These are phyloP conservation scores for Eremophila alpestris DNA, from an alignment of 2,797 vertebrate species.

Conservation along the genomic window DNA sequence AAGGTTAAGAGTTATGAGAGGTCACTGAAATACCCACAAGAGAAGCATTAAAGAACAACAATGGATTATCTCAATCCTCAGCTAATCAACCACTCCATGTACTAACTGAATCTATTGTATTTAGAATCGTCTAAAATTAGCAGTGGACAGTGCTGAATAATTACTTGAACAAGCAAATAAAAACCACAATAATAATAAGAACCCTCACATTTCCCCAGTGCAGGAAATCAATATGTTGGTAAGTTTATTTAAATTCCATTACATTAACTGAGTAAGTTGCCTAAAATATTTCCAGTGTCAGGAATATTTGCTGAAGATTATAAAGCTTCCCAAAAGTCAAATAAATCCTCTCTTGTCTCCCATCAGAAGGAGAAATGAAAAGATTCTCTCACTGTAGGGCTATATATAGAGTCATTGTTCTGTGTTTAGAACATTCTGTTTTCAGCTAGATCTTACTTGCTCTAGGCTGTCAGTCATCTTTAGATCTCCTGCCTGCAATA, in stretches of 20 bases:
- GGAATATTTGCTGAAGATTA: slow-evolving; percentile 21
- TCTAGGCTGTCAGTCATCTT: slow-evolving; percentile 13
- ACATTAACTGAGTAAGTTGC: not conserved
- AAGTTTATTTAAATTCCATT: not conserved
- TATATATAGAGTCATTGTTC: slow-evolving; percentile 20
- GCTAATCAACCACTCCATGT: not conserved
- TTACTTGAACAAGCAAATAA: not conserved
- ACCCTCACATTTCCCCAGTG: not conserved
- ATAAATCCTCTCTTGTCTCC: not conserved
- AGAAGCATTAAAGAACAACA: not conserved
- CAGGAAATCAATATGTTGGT: not conserved
- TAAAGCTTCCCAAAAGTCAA: not conserved
- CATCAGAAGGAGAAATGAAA: not conserved
- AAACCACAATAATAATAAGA: not conserved
- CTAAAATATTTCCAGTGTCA: not conserved
- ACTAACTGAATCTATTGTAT: not conserved
- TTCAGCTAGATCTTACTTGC: not conserved
- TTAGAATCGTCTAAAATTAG: not conserved
- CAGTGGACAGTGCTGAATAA: not conserved
- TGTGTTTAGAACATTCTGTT: slow-evolving; percentile 25
- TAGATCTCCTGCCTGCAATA: not conserved
- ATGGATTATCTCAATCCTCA: not conserved
- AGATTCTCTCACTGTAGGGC: not conserved
- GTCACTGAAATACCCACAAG: not conserved
- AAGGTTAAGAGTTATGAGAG: not conserved